Base-by-base conservation (phyloP, 2,113 vertebrate species). In the Haliaeetus leucogaster region DNA sequence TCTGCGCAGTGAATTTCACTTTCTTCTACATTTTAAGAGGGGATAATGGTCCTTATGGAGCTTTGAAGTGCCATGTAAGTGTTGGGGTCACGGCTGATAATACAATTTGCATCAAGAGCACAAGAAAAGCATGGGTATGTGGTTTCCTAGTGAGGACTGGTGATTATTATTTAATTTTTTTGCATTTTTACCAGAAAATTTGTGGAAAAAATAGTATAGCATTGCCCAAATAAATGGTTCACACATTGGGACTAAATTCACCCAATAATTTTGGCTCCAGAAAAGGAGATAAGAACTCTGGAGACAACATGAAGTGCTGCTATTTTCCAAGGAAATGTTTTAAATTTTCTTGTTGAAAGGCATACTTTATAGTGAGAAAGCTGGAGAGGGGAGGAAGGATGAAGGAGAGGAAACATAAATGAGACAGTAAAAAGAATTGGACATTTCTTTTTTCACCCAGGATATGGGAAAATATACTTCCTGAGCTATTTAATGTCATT, bases 1-100 rank as follows among this genome's bases (percentile, higher is more conserved):
- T 76, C 71, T 73, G 55, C 55, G 50, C 19, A 70, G 26, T 32
- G 63, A 86, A 67, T 93, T 92, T 90, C 45, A 89, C 59, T 93
- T 92, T 82, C 21, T 90, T 91, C 74, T 77, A 9, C 36, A 45
- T 76, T 91, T 62, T 82, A 42, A 90, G 48, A 79, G 40, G 34
- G 58, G 12, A 48, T 90, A 87, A 82, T 72, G 52, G 79, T 85
- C 74, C 74, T 91, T 52, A 61, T 0, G 1, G 8, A 26, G 27
- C 73, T 90, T 65, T 96, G 61, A 95, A 93, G 77, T 82, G 58
- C 45, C 21, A 6, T 77, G 71, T 65, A 62, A 68, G 53, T 2
- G 0, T 47, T 52, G 53, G 58, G 62, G 43, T 92, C 66, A 27
- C 0, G 0, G 34, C 65, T 90, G 82, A 68, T 76, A 79, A 45